Base-by-base conservation (phyloP, 2,888 invertebrate species). In the Chromoteleia sp. region DNA sequence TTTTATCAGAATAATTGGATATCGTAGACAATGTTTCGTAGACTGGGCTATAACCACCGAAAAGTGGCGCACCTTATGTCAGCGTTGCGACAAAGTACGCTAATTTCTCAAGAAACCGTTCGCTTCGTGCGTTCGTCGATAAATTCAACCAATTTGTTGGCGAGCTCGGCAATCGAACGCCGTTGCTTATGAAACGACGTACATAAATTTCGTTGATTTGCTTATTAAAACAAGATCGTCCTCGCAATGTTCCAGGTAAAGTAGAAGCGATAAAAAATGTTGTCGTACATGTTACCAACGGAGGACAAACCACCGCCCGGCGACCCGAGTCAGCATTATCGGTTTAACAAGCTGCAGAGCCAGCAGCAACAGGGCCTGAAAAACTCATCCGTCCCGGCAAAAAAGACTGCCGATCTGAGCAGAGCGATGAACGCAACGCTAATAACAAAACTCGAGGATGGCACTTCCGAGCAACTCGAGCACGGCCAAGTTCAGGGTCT, bases 271-370 rank as follows among this genome's bases (percentile, higher is more conserved):
- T 83, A 82, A 82, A 89, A 84, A 85, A 96, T 96, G 96, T 93
- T 96, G 93, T 96, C 96, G 85, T 96, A 96, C 91, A 95, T 96
- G 95, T 93, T 96, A 86, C 96, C 96, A 61, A 94, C 95, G 88
- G 96, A 95, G 88, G 95, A 96, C 90, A 96, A 96, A 91, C 95
- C 95, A 67, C 95, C 95, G 68, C 94, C 94, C 85, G 94, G 89
- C 74, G 88, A 89, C 41, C 84, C 87, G 50, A 87, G 85, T 68
- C 86, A 85, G 56, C 83, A 83, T 79, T 78, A 77, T 65, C 71
- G 68, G 59, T 61, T 68, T 75, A 81, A 77, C 84, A 84, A 85
- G 36, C 45, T 73, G 71, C 82, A 83, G 33, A 74, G 84, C 68
- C 78, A 84, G 58, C 80, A 79, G 33, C 80, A 74, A 15, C 77